A percentile compares a stretch with the other conserved stretches of the same genome.
phyloP scores from a whole-genome alignment of 2,113 vertebrate genomes.

The Saccopteryx leptura region DNA sequence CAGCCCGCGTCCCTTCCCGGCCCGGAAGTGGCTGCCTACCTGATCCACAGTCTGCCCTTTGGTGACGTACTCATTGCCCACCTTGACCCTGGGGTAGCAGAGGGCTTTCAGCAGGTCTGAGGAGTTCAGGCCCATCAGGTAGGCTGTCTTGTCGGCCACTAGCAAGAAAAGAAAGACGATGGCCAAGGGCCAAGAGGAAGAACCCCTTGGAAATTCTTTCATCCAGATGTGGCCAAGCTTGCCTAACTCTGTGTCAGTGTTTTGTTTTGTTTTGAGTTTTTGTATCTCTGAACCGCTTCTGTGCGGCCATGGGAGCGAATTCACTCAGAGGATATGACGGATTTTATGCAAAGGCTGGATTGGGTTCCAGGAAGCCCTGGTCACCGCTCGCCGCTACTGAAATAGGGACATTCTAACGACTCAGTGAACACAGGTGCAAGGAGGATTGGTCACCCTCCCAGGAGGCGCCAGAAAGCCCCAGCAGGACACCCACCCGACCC shows the following conservation, averaged over 20 bases:
- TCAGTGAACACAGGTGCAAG: background rate
- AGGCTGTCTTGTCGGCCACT: conserved; percentile 91
- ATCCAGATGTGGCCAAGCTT: background rate
- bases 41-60: conserved; percentile 91
- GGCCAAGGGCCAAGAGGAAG: background rate
- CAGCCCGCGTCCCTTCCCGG: rapidly evolving
- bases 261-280: background rate
- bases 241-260: rapidly evolving
- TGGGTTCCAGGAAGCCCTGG: background rate
- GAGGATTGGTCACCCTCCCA: background rate
- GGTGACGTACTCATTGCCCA: conserved; percentile 89
- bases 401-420: background rate
- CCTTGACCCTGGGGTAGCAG: conserved; percentile 90
- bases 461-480: background rate
- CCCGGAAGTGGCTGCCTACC: conserved; percentile 73
- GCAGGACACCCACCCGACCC: rapidly evolving
- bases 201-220: background rate
- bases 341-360: background rate
- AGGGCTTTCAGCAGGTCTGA: conserved; percentile 90
- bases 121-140: conserved; percentile 90
- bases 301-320: background rate
- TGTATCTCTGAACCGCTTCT: background rate
- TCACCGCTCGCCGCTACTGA: background rate
- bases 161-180: background rate
- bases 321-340: background rate